A percentile compares a stretch with the other conserved stretches of the same genome.
These are phyloP conservation scores for Diplazon laetatorius DNA, from an alignment of 2,888 invertebrate genomes.

Conservation along the genomic window DNA sequence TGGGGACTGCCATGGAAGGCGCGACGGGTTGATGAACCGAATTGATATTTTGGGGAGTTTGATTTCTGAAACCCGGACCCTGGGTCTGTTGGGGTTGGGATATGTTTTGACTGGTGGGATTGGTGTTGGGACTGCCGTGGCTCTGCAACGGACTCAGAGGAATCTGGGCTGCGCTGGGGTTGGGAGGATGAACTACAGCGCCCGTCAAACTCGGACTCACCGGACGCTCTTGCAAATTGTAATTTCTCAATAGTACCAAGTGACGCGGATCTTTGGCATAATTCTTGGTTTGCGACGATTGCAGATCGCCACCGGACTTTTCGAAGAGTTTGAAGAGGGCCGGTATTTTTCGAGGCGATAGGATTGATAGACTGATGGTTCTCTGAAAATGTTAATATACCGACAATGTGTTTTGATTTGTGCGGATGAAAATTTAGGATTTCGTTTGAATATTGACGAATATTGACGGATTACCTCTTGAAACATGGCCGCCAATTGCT, in stretches of 20 bases:
- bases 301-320: conserved; percentile 93
- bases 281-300: conserved; percentile 91
- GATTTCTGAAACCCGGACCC: conserved; percentile 81
- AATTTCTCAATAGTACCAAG: conserved; percentile 85
- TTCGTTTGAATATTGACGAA: too few species aligned
- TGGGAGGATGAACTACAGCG: conserved; percentile 78
- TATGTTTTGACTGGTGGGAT: conserved; percentile 79
- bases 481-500: conserved; percentile 91
- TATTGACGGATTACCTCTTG: conserved; percentile 91
- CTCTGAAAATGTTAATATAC: too few species aligned
- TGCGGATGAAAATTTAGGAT: too few species aligned
- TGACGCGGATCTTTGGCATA: conserved; percentile 95
- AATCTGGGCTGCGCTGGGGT: conserved; percentile 80
- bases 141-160: conserved; percentile 84
- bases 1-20: conserved; percentile 73
- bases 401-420: conserved; percentile 65
- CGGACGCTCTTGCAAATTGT: conserved; percentile 86
- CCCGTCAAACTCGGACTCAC: conserved; percentile 86
- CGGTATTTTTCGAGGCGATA: conserved; percentile 94
- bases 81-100: conserved; percentile 79
- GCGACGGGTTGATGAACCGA: conserved; percentile 77
- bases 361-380: conserved; percentile 92
- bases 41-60: conserved; percentile 76
- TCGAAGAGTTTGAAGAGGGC: conserved; percentile 94
- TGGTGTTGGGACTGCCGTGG: conserved; percentile 84